phyloP scores from a whole-genome alignment of 2,113 vertebrate genomes.

The Nematolebias whitei region DNA sequence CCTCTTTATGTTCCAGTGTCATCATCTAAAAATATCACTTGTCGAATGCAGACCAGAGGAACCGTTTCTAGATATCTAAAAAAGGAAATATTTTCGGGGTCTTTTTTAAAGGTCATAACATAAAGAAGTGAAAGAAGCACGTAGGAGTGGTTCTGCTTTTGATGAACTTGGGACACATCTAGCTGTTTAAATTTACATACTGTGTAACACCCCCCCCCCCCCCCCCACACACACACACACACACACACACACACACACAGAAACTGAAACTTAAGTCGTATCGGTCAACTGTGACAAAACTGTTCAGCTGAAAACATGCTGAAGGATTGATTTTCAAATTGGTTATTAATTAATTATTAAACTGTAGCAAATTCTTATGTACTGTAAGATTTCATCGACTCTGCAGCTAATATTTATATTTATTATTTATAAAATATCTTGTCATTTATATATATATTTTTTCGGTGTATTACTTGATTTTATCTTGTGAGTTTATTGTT shows the following conservation, averaged over 20 bases:
- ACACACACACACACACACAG: too few relatives aligned
- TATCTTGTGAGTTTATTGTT: too few relatives aligned
- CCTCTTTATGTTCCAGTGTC: neutral
- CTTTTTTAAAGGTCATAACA: slow-evolving; percentile 1
- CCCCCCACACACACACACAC: too few relatives aligned
- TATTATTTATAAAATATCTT: too few relatives aligned
- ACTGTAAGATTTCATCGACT: too few relatives aligned
- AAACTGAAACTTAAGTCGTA: slow-evolving; percentile 2
- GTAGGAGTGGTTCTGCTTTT: slow-evolving; percentile 39
- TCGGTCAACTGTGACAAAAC: neutral
- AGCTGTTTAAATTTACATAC: neutral
- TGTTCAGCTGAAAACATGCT: neutral
- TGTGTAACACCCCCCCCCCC: neutral
- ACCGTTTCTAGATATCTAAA: neutral
- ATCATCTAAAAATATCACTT: neutral
- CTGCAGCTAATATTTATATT: too few relatives aligned
- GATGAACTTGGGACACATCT: neutral
- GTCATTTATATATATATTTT: too few relatives aligned
- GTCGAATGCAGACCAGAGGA: neutral
- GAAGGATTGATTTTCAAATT: neutral
- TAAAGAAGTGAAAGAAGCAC: slow-evolving; percentile 38
- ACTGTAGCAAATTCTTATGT: neutral
- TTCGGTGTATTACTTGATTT: too few relatives aligned
- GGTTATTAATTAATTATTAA: neutral
- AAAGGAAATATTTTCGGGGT: neutral